Evolutionary conservation across 2,797 vertebrate species (phyloP).

Genomic region (Eremophila alpestris): DNA sequence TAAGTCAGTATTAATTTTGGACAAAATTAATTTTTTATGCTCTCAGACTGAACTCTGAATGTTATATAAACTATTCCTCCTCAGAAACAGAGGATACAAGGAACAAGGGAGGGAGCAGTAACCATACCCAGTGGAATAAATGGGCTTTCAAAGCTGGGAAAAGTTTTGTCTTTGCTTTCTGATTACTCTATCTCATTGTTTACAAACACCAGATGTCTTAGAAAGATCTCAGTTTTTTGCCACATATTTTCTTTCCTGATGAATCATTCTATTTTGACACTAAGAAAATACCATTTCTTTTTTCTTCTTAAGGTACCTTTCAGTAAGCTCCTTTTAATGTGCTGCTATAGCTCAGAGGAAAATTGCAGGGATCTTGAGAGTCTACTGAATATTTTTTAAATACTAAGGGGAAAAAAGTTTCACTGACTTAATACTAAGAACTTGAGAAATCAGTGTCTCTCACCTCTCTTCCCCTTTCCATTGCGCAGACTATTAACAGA

Average conservation of each 20-base stretch:
- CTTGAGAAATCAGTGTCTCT: neutral
- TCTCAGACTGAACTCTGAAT: neutral
- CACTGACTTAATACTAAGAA: neutral
- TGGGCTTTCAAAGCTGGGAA: neutral
- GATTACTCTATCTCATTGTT: constrained; percentile 9
- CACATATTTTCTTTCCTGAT: neutral
- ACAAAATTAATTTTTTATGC: neutral
- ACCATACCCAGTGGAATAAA: neutral
- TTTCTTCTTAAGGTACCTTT: neutral
- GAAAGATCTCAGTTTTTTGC: neutral
- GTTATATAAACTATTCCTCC: neutral
- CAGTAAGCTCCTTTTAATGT: neutral
- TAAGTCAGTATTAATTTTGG: neutral
- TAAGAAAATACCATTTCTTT: neutral
- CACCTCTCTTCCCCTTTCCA: neutral
- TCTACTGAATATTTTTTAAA: neutral
- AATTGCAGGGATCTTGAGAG: neutral
- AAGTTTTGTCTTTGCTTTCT: neutral
- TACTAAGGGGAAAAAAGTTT: neutral
- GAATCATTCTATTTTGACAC: constrained; percentile 3
- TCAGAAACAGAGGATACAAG: neutral
- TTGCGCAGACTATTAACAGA: neutral
- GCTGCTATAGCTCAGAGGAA: neutral
- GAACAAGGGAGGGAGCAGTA: neutral
- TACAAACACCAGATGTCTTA: constrained; percentile 8